Evolutionary conservation across 2,888 invertebrate species (phyloP), one percentile per base, ranked within the genome.

Genomic region (Ophraella communa): DNA sequence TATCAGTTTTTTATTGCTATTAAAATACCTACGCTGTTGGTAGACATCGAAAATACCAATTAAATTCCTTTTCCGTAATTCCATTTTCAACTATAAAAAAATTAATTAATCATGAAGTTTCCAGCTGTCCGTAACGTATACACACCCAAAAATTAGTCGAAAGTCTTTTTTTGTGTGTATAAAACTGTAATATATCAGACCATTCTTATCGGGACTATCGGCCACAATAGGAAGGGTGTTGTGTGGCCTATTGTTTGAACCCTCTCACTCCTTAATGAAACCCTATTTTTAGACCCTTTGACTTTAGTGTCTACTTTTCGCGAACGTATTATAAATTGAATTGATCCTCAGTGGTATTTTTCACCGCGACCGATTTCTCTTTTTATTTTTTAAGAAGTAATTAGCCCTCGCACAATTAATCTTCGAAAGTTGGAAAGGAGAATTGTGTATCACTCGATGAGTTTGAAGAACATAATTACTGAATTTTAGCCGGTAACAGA

Each of bases 151-250:
- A 67, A 67, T 67, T 67, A 67, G 67, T 56, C 52, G 64, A 30
- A 52, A 62, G 62, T 27, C 62, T 58, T 59, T 64, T 62, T 58
- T 62, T 59, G 64, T n/a, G n/a, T n/a, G n/a, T 64, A 62, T 64
- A 62, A 64, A 64, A 59, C 56, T 64, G 52, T 59, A 67, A 67
- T 67, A 67, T 67, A 67, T 67, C 67, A 67, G 64, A 17, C 62
- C 56, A 67, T 67, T 67, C 62, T 62, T 62, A 67, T 64, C 67
- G 47, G 52, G 52, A 56, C 62, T 60, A 64, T 45, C 67, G 61
- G 49, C 57, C 49, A 66, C 64, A 64, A 67, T 67, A 39, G 54
- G 59, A 62, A 55, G 61, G 62, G 61, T 61, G 62, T 66, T 62
- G 62, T n/a, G n/a, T 59, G 42, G 56, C 59, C 59, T 56, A 62